Base-by-base conservation (phyloP, 2,888 invertebrate genomes). In the Spisula solida region DNA sequence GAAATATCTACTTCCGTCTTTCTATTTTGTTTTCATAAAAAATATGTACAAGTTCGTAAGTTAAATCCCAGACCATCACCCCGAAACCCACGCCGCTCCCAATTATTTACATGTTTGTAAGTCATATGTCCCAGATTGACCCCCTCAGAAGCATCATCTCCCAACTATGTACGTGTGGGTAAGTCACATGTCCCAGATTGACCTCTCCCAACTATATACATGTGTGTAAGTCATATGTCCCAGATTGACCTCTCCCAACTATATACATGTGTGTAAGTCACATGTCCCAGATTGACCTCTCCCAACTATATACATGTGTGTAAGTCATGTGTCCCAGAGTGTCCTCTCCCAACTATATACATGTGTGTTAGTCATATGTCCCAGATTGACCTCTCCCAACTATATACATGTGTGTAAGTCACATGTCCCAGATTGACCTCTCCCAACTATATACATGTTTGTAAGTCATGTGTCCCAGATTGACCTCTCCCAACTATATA, bases 51-150 rank as follows among this genome's bases (percentile, higher is more conserved):
- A 60, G 20, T 66, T 75, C 70, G 83, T 83, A 83, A 83, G 83
- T 83, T 70, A 47, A 31, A 70, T 47, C 70, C 70, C 83, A 83
- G 83, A n/a, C 55, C n/a, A n/a, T n/a, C n/a, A n/a, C n/a, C n/a
- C n/a, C n/a, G n/a, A n/a, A n/a, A n/a, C n/a, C n/a, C n/a, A n/a
- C n/a, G n/a, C 83, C 70, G 18, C 31, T 48, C 75, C 56, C 56
- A 20, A 56, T 6, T 56, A 56, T 83, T 10, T 75, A 83, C 75
- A 83, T 18, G 31, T 60, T 48, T 82, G 70, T 83, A 75, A 83
- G 83, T 83, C 48, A 47, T 51, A 83, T 75, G 5, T 5, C 83
- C 70, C 25, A 70, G 70, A 41, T 25, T 34, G n/a, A 41, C 82
- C 34, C 29, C 18, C 82, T 66, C 34, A 82, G 82, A 12, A 66